Evolutionary conservation across 2,113 vertebrate genomes (phyloP).

Genomic region (Rhea americana): DNA sequence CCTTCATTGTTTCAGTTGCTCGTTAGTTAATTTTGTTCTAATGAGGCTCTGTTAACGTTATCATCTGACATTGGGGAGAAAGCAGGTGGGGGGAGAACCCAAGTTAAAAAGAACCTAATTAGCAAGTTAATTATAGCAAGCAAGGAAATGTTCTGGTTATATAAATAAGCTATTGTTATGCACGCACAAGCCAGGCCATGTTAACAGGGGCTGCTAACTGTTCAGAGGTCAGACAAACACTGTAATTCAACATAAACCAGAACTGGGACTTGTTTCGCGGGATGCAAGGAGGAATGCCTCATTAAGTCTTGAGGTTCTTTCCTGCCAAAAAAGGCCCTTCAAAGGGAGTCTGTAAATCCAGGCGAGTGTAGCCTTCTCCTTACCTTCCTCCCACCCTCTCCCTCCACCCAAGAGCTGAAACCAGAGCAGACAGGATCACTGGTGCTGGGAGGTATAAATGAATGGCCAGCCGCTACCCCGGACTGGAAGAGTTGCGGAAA

Average conservation of each 20-base stretch:
- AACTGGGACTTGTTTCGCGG: constrained; percentile 32
- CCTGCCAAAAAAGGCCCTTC: neutral
- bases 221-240: constrained; percentile 49
- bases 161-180: constrained; percentile 74
- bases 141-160: constrained; percentile 56
- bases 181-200: constrained; percentile 37
- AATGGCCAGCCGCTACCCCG: constrained; percentile 30
- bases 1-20: constrained; percentile 59
- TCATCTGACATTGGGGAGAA: constrained; percentile 56
- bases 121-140: constrained; percentile 77
- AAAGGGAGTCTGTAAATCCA: constrained; percentile 18
- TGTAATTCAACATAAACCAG: constrained; percentile 29
- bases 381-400: neutral
- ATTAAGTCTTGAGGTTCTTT: constrained; percentile 40
- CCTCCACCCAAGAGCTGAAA: constrained; percentile 42
- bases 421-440: constrained; percentile 63
- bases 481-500: neutral
- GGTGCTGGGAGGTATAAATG: constrained; percentile 66
- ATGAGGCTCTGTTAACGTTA: constrained; percentile 59
- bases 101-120: constrained; percentile 76
- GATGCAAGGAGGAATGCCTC: constrained; percentile 40
- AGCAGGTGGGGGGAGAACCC: neutral
- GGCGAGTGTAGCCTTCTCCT: neutral
- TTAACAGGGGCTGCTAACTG: neutral
- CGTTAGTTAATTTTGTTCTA: constrained; percentile 76